Percentiles rank a stretch among this genome's conserved stretches.
Evolutionary conservation across 2,888 invertebrate species (phyloP).

Genomic region (Thecophora atra): DNA sequence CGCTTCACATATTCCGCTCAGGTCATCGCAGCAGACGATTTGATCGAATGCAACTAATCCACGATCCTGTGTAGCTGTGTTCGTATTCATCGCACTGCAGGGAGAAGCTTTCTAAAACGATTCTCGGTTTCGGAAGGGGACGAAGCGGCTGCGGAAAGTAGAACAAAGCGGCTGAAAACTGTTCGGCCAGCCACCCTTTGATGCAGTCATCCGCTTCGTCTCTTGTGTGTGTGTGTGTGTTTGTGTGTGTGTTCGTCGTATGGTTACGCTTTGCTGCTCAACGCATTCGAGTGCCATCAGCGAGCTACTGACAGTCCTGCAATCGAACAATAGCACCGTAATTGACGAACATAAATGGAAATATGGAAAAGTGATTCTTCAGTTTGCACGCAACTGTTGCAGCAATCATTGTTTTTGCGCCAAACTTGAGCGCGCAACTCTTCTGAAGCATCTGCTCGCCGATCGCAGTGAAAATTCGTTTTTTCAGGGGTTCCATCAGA

Average conservation of each 20-base stretch:
- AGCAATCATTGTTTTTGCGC: background rate
- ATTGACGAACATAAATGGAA: constrained; percentile 13
- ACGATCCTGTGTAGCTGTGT: background rate
- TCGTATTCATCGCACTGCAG: background rate
- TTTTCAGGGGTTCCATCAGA: too few relatives aligned
- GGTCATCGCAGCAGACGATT: too few relatives aligned
- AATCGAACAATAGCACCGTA: constrained; percentile 28
- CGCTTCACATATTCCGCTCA: too few relatives aligned
- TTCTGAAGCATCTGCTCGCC: too few relatives aligned
- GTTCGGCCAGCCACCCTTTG: background rate
- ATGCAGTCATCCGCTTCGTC: constrained; percentile 11
- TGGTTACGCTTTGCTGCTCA: constrained; percentile 21
- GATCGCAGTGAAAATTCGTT: too few relatives aligned
- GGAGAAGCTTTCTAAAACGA: background rate
- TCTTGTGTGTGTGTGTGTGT: background rate
- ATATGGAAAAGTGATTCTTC: background rate
- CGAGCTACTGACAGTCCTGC: background rate
- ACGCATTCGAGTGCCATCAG: constrained; percentile 22
- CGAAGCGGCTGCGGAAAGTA: background rate
- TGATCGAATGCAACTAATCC: background rate
- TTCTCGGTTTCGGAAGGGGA: background rate
- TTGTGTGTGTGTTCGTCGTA: constrained; percentile 4
- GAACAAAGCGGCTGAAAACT: background rate
- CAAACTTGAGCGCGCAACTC: background rate
- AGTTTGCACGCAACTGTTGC: background rate